Percentiles rank a stretch among this genome's conserved stretches.
phyloP scores from a whole-genome alignment of 2,888 invertebrate species.

The Nomada flava region DNA sequence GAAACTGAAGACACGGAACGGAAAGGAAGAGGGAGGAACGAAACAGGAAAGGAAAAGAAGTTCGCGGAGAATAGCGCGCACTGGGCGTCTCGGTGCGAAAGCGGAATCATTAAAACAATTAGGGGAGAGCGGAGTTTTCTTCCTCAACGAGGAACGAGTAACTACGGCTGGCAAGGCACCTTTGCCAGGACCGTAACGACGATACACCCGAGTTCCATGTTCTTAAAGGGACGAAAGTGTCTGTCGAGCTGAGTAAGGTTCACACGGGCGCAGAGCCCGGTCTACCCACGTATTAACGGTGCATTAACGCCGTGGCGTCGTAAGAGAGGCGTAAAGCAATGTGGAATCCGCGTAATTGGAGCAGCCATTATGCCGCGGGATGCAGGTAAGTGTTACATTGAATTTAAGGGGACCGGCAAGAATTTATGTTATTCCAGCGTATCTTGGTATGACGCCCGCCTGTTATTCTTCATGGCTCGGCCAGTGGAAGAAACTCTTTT shows the following conservation, averaged over 20 bases:
- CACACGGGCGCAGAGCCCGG: constrained; percentile 20
- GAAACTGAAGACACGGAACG: constrained; percentile 12
- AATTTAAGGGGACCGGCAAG: constrained; percentile 51
- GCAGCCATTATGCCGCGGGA: constrained; percentile 61
- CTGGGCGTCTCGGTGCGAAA: constrained; percentile 53
- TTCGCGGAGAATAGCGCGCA: constrained; percentile 59
- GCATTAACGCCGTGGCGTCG: constrained; percentile 63
- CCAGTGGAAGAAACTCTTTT: not conserved
- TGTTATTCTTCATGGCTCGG: constrained; percentile 39
- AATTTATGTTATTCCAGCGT: constrained; percentile 55
- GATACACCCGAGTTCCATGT: constrained; percentile 44
- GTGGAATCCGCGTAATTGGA: constrained; percentile 70
- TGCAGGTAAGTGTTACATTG: constrained; percentile 65
- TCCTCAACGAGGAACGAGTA: constrained; percentile 48
- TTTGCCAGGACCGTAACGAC: constrained; percentile 58
- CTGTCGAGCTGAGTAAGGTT: constrained; percentile 38
- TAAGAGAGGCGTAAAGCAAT: constrained; percentile 60
- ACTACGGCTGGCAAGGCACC: constrained; percentile 39
- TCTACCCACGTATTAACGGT: constrained; percentile 68
- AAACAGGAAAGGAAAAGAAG: constrained; percentile 31
- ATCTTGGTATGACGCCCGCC: constrained; percentile 42
- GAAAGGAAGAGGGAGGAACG: constrained; percentile 19
- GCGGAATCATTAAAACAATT: constrained; percentile 79
- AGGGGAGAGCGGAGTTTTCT: constrained; percentile 70
- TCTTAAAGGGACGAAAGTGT: constrained; percentile 45